Conservation (phyloP, 2,888 invertebrate genomes). For the Leucophenga montana region DNA sequence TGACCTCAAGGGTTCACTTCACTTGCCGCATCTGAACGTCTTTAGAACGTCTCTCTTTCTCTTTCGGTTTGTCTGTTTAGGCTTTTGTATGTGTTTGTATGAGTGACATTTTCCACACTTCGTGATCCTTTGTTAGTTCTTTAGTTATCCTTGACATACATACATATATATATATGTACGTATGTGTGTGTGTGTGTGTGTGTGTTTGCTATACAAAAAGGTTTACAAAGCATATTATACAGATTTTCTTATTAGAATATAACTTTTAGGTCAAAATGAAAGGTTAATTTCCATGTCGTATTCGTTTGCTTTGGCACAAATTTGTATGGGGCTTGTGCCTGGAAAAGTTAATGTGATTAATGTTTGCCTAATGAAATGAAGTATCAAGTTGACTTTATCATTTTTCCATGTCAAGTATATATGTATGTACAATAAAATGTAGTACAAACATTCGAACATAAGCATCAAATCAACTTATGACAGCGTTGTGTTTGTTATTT, state of each 20-base stretch:
- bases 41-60: not conserved
- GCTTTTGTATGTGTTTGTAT: not conserved
- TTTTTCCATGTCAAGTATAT: slow-evolving; percentile 48
- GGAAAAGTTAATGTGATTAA: slow-evolving; percentile 51
- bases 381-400: slow-evolving; percentile 67
- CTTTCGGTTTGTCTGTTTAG: not conserved
- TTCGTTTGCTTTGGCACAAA: slow-evolving; percentile 2
- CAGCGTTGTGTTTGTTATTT: not conserved
- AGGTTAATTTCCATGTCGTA: slow-evolving; percentile 14
- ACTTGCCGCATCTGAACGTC: slow-evolving; percentile 20
- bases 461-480: slow-evolving; percentile 6
- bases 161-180: not conserved
- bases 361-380: slow-evolving; percentile 67
- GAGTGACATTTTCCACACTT: not conserved
- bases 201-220: not conserved
- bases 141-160: not conserved
- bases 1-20: slow-evolving; percentile 56
- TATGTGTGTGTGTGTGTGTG: not conserved
- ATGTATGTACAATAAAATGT: not conserved
- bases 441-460: not conserved
- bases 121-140: not conserved
- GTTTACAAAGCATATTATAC: slow-evolving; percentile 23
- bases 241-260: slow-evolving; percentile 58
- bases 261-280: slow-evolving; percentile 36
- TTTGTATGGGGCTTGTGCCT: too few relatives aligned